A percentile compares a stretch with the other conserved stretches of the same genome.
phyloP scores from a whole-genome alignment of 2,797 vertebrate genomes.

The Cottoperca gobio region DNA sequence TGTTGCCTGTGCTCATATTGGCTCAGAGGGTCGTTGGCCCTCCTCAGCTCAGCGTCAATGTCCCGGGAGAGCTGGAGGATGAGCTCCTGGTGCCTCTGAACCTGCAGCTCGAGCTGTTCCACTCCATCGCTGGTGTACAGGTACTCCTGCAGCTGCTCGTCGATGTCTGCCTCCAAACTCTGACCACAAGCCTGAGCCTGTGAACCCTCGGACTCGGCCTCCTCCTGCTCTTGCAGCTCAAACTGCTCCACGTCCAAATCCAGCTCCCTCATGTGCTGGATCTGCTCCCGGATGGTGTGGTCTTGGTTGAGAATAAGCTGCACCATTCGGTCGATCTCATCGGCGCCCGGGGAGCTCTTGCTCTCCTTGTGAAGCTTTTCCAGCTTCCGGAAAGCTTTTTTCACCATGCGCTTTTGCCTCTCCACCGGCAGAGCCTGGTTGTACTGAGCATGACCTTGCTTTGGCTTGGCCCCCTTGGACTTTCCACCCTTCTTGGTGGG shows the following conservation, averaged over 20 bases:
- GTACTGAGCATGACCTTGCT: constrained; percentile 85
- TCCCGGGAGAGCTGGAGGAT: constrained; percentile 89
- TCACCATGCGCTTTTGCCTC: constrained; percentile 94
- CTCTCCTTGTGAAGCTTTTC: constrained; percentile 91
- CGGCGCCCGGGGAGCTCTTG: constrained; percentile 72
- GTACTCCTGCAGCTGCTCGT: constrained; percentile 81
- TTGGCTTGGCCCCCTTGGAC: constrained; percentile 78
- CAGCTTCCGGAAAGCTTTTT: constrained; percentile 96
- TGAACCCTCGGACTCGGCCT: background rate
- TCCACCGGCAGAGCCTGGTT: constrained; percentile 89
- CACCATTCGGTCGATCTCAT: constrained; percentile 91
- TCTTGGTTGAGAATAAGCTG: constrained; percentile 95
- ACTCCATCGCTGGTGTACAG: constrained; percentile 83
- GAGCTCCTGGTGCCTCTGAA: constrained; percentile 86
- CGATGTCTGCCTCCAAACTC: constrained; percentile 11
- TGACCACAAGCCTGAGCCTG: background rate
- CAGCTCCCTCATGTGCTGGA: constrained; percentile 89
- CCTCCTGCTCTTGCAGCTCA: constrained; percentile 80
- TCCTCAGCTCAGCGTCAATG: constrained; percentile 89
- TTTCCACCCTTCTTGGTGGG: constrained; percentile 82
- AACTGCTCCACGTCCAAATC: constrained; percentile 90
- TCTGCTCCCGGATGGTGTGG: constrained; percentile 93
- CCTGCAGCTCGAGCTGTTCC: constrained; percentile 86
- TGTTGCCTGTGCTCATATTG: constrained; percentile 38
- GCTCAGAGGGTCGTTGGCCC: constrained; percentile 36